Conservation (phyloP, 1,140 invertebrate genomes). For the Metaphire vulgaris region DNA sequence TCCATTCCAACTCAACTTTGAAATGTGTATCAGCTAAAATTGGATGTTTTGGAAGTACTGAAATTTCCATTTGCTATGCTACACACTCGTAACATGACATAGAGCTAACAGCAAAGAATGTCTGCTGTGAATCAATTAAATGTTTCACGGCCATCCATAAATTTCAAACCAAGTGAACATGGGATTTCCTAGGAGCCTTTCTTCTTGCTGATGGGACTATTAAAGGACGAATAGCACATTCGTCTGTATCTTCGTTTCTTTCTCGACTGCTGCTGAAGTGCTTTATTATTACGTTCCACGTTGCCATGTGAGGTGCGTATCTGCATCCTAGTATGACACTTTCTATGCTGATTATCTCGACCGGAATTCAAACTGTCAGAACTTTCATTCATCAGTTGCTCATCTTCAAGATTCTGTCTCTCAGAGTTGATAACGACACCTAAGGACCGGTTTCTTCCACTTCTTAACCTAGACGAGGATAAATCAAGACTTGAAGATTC, state of each 20-base stretch:
- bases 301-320: neutral
- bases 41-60: too few species aligned
- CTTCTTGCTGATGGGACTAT: neutral
- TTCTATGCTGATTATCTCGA: neutral
- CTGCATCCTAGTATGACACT: neutral
- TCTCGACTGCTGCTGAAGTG: neutral
- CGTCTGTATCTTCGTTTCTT: neutral
- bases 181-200: neutral
- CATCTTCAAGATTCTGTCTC: neutral
- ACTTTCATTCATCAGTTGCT: neutral
- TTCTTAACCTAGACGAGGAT: neutral
- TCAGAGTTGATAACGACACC: neutral
- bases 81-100: too few species aligned
- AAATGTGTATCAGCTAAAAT: too few species aligned
- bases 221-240: neutral
- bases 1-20: too few species aligned
- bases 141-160: too few species aligned
- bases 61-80: too few species aligned
- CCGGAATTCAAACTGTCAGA: neutral
- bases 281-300: neutral
- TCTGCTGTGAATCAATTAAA: too few species aligned
- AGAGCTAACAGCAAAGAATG: too few species aligned
- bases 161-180: too few species aligned
- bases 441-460: neutral
- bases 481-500: slow-evolving; percentile 1